Percentiles rank a stretch among this genome's conserved stretches.
Conservation (phyloP, 2,888 invertebrate genomes). For the Pecten maximus region DNA sequence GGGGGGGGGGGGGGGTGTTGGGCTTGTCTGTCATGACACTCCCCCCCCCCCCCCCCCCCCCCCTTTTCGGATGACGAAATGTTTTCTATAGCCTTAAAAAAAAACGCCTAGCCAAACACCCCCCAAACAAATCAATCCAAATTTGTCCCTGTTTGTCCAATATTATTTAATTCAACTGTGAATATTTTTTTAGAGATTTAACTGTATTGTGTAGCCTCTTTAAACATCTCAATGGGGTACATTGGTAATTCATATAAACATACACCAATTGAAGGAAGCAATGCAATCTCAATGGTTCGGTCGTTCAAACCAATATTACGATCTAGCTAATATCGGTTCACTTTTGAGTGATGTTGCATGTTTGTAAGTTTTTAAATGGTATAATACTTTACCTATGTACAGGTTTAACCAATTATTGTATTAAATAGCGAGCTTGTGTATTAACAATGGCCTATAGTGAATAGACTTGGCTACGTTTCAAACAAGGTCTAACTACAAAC, state of each 20-base stretch:
- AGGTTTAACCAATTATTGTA: neutral
- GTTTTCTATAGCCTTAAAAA: no score
- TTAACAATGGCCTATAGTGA: neutral
- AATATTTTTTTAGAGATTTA: neutral
- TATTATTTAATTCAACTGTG: no score
- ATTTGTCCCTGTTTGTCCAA: no score
- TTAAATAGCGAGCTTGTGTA: neutral
- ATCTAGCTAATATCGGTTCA: neutral
- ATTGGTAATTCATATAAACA: neutral
- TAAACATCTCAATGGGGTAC: neutral
- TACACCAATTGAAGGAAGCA: neutral
- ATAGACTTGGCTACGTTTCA: constrained; percentile 26
- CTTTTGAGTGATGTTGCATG: neutral
- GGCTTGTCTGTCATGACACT: no score
- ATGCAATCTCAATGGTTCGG: neutral
- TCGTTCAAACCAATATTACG: neutral
- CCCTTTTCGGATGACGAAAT: no score
- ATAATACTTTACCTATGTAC: neutral
- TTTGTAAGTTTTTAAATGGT: neutral
- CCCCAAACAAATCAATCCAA: no score
- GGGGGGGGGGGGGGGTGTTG: no score
- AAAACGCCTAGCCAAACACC: no score
- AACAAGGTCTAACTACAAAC: neutral
- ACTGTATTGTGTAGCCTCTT: neutral
- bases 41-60: no score